Evolutionary conservation across 2,113 vertebrate species (phyloP).

Genomic region (Helogale parvula): DNA sequence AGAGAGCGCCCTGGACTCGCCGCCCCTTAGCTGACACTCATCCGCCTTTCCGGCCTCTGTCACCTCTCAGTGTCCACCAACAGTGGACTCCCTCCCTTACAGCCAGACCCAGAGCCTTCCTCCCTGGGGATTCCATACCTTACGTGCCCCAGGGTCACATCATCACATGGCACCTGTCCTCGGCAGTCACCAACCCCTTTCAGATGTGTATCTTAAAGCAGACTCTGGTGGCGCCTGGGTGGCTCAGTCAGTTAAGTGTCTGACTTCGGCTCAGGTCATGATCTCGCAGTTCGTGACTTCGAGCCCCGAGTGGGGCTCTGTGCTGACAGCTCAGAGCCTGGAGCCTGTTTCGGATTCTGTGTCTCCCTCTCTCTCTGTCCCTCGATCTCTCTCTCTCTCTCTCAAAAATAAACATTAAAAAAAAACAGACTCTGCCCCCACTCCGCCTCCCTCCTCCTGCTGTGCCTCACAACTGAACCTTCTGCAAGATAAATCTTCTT

Average conservation of each 20-base stretch:
- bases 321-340: too few relatives aligned
- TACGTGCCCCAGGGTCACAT: fast-evolving
- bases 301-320: too few relatives aligned
- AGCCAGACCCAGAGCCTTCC: neutral
- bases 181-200: neutral
- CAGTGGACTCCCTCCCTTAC: too few relatives aligned
- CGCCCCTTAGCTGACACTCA: neutral
- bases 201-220: neutral
- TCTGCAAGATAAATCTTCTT: neutral
- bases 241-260: too few relatives aligned
- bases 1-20: neutral
- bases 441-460: fast-evolving
- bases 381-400: too few relatives aligned
- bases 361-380: too few relatives aligned
- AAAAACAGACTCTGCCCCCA: too few relatives aligned
- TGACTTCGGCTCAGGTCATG: too few relatives aligned
- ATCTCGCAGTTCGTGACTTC: too few relatives aligned
- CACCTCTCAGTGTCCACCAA: neutral
- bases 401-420: too few relatives aligned
- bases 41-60: neutral
- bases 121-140: neutral
- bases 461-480: neutral
- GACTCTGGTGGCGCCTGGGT: neutral
- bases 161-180: neutral
- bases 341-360: too few relatives aligned